Evolutionary conservation across 1,140 invertebrate species (phyloP), one percentile per base, ranked within the genome.

Genomic region (Zophobas atratus): DNA sequence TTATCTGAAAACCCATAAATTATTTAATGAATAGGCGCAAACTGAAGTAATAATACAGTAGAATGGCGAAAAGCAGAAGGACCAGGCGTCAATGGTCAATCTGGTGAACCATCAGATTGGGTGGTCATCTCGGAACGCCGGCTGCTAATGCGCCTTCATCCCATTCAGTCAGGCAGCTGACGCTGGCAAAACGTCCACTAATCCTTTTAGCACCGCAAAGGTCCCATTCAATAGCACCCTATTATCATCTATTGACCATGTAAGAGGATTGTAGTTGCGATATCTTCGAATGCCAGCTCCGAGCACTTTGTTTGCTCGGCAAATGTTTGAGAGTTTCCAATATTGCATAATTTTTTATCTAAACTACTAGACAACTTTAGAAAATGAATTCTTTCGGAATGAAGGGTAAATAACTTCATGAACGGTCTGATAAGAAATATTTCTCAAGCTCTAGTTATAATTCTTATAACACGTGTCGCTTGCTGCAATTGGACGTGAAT

Each of bases 1-100:
- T 6, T 51, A 6, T 51, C 49, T 51, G 57, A 39, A 39, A 63
- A 63, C 35, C 38, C 57, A 38, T 63, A 63, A 63, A 63, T 63
- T 63, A 63, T 63, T n/a, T 63, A 63, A 63, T 63, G 57, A 63
- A 63, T 41, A 8, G 57, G 57, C 57, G 57, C 57, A 63, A 63
- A 63, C 57, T 63, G 6, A n/a, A 20, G 35, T 63, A 63, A 63
- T 63, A 63, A 63, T 32, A 63, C 57, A 63, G 57, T 60, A 6
- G 56, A 60, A 36, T 60, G 56, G 56, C 56, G 56, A 60, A 60
- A 60, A 6, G 34, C 20, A 20, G 34, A 60, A 60, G 56, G 36
- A 38, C 56, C 38, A 60, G 56, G 35, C 49, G 49, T 51, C 49
- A 51, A 51, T 60, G 56, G 56, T 60, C 56, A 60, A 60, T 60